phyloP scores from a whole-genome alignment of 2,888 invertebrate species.

The Mechanitis mazaeus region DNA sequence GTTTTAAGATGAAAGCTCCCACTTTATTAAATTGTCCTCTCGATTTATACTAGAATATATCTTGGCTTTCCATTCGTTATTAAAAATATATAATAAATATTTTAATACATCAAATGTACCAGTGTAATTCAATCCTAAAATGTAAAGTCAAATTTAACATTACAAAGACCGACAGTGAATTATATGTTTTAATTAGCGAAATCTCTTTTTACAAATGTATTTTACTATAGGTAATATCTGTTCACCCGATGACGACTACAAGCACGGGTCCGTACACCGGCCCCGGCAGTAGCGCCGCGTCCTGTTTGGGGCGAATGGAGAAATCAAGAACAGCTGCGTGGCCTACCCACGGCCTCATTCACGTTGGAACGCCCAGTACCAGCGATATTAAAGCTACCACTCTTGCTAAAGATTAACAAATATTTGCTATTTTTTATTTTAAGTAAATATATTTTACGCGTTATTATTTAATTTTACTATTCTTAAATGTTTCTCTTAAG shows the following conservation, averaged over 20 bases:
- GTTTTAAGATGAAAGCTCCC: no score
- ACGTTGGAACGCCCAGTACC: constrained; percentile 55
- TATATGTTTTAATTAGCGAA: no score
- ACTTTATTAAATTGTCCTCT: no score
- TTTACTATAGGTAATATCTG: constrained; percentile 53
- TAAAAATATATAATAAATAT: no score
- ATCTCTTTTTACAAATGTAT: constrained; percentile 32
- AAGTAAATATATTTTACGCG: not conserved
- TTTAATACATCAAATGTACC: no score
- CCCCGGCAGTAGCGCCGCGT: constrained; percentile 42
- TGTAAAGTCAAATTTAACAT: no score
- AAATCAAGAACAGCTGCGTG: constrained; percentile 41
- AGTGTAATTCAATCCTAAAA: no score
- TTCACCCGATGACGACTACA: constrained; percentile 53
- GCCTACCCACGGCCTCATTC: constrained; percentile 51
- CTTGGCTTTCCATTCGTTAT: no score
- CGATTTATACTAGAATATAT: no score
- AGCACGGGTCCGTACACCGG: constrained; percentile 41
- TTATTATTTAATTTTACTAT: not conserved
- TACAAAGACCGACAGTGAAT: no score
- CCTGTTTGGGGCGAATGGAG: constrained; percentile 52
- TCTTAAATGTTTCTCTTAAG: not conserved
- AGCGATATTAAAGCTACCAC: constrained; percentile 43
- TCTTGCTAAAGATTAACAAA: constrained; percentile 44
- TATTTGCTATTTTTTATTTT: not conserved